Evolutionary conservation across 2,113 vertebrate species (phyloP), one percentile per base, ranked within the genome.

Genomic region (Leptobrachium ailaonicum): DNA sequence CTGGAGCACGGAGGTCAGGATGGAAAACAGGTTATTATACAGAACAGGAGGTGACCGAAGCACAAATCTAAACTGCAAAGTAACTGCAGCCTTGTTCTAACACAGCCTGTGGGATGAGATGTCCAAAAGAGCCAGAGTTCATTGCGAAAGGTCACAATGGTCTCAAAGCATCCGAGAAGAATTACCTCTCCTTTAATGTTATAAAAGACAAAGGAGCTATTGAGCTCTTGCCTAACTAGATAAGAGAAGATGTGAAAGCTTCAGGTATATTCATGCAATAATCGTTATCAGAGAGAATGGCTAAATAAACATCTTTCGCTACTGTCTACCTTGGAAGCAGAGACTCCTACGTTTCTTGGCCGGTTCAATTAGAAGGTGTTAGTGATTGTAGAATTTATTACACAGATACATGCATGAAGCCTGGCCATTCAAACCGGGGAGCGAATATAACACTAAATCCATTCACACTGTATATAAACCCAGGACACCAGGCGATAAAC

Each of bases 71-170:
- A 75, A 74, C 79, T 81, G 79, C 72, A 75, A 81, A 81, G 72
- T 81, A 81, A 74, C 79, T 81, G 20, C 64, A 11, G 79, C 79
- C 79, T 80, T 81, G 79, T 81, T 81, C 71, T 69, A 62, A 81
- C 79, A 75, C 79, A 75, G 72, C 79, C 79, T 69, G 71, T 75
- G 79, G 79, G 79, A 75, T 81, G 71, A 81, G 71, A 81, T 74
- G 79, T 81, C 71, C 72, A 62, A 32, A 41, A 75, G 79, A 60
- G 67, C 42, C 60, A 44, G 69, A 66, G 79, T 71, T 81, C 79
- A 81, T 75, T 69, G 62, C 41, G 12, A 81, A 81, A 75, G 79
- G 79, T 75, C 64, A 41, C n/a, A 5, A 43, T 66, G 6, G 53
- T 75, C 64, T 81, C 71, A 69, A 75, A 75, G 79, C 64, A 58